phyloP scores from a whole-genome alignment of 2,888 invertebrate genomes.

The Drosophila anomalata region DNA sequence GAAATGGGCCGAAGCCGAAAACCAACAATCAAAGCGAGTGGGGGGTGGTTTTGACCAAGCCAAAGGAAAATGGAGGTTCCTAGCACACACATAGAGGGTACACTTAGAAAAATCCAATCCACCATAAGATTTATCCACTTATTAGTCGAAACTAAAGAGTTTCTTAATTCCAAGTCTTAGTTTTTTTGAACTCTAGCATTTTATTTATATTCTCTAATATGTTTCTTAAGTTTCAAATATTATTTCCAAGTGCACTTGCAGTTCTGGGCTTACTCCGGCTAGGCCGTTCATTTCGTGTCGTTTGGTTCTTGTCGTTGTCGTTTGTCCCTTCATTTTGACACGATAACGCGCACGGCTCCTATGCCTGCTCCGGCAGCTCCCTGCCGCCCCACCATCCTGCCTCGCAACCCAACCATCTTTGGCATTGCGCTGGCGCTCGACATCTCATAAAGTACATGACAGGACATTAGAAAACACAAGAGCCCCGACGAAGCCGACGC shows the following conservation, averaged over 20 bases:
- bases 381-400: conserved; percentile 16
- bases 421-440: conserved; percentile 76
- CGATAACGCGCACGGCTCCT: conserved; percentile 72
- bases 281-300: conserved; percentile 63
- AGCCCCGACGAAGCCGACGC: conserved; percentile 56
- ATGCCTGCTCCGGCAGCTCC: conserved; percentile 18
- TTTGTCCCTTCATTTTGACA: conserved; percentile 79
- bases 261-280: conserved; percentile 12
- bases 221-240: background rate
- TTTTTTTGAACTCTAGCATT: background rate
- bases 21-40: conserved; percentile 60
- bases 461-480: conserved; percentile 78
- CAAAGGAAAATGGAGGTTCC: conserved; percentile 44
- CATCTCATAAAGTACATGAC: conserved; percentile 80
- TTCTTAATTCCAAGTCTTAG: background rate
- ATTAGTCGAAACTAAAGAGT: too few species aligned
- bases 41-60: conserved; percentile 42
- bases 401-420: conserved; percentile 67
- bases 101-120: background rate
- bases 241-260: background rate
- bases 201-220: background rate
- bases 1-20: conserved; percentile 64
- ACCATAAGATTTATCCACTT: too few species aligned
- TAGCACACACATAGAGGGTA: conserved; percentile 14
- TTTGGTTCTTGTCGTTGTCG: conserved; percentile 70